Evolutionary conservation across 2,888 invertebrate species (phyloP).

Genomic region (Argyresthia goedartella): DNA sequence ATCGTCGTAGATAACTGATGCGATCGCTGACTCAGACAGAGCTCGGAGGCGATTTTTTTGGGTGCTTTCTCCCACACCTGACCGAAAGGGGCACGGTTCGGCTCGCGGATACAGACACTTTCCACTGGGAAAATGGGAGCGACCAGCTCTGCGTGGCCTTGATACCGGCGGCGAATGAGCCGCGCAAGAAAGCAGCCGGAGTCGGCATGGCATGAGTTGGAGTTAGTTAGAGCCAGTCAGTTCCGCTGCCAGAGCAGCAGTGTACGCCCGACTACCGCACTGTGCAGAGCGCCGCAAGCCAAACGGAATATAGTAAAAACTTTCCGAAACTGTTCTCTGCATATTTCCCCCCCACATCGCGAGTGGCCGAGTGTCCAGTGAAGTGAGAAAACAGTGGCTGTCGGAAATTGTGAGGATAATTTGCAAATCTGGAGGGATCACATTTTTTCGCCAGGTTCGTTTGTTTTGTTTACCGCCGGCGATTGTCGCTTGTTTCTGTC

Average conservation of each 20-base stretch:
- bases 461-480: neutral
- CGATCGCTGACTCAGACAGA: slow-evolving; percentile 56
- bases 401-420: neutral
- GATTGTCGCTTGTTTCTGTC: neutral
- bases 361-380: neutral
- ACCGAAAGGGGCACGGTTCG: slow-evolving; percentile 58
- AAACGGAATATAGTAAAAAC: neutral
- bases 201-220: too few species aligned
- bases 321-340: neutral
- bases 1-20: slow-evolving; percentile 30
- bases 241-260: neutral
- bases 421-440: slow-evolving; percentile 4
- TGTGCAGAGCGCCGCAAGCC: neutral
- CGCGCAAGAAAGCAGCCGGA: neutral
- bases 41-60: slow-evolving; percentile 41
- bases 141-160: slow-evolving; percentile 57
- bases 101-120: slow-evolving; percentile 65
- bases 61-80: slow-evolving; percentile 69
- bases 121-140: slow-evolving; percentile 64
- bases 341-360: neutral
- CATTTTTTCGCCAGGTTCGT: slow-evolving; percentile 1
- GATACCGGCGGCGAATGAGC: slow-evolving; percentile 30
- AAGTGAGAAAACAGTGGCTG: neutral
- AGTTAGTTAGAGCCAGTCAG: neutral
- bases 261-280: neutral